A percentile compares a stretch with the other conserved stretches of the same genome.
Conservation (phyloP, 2,113 vertebrate species). For the Turnix velox region DNA sequence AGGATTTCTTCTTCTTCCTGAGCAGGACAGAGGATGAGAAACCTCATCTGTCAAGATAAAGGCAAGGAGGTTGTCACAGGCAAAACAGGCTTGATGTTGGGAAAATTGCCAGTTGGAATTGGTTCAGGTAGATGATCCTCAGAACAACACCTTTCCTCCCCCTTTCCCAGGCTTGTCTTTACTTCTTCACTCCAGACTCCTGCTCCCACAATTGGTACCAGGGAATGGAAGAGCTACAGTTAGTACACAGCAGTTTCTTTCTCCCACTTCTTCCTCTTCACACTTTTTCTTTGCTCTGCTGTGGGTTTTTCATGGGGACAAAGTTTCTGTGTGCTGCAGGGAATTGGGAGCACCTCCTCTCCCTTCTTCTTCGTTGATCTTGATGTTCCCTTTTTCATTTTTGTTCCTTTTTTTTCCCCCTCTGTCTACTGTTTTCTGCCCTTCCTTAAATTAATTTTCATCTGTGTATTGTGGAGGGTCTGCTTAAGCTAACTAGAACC, state of each 20-base stretch:
- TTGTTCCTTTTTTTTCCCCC: neutral
- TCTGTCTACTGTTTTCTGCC: neutral
- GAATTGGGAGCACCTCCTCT: neutral
- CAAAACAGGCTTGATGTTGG: neutral
- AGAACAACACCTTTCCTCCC: neutral
- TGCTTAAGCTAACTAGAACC: neutral
- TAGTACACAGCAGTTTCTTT: neutral
- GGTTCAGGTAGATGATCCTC: neutral
- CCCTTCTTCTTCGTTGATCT: neutral
- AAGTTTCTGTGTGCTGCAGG: too few relatives aligned
- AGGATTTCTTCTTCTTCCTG: neutral
- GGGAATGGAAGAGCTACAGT: neutral
- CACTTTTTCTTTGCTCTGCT: neutral
- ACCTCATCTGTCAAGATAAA: neutral
- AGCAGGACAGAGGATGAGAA: neutral
- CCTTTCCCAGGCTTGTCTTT: neutral
- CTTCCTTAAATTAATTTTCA: neutral
- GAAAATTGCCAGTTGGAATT: neutral
- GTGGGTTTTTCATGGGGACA: neutral
- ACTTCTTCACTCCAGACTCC: neutral
- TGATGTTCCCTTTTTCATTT: neutral
- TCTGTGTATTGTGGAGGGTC: neutral
- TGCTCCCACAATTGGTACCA: rapidly evolving
- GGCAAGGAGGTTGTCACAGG: neutral
- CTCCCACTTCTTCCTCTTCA: neutral